A percentile compares a stretch with the other conserved stretches of the same genome.
Conservation (phyloP, 2,888 invertebrate species). For the Drosophila falleni region DNA sequence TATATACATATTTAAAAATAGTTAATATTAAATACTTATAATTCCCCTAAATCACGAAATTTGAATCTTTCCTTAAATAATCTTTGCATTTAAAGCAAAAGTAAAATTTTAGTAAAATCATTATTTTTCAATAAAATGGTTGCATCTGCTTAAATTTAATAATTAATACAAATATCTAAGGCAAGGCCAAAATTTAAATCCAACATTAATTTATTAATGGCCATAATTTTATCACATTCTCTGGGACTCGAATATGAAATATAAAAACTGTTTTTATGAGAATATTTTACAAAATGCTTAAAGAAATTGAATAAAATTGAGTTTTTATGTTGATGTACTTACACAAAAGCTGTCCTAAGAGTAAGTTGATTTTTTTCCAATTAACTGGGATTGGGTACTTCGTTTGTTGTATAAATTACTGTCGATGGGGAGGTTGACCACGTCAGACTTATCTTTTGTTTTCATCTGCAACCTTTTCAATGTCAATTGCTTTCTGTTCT, state of each 20-base stretch:
- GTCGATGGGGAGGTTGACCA: constrained; percentile 23
- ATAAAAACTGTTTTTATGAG: neutral
- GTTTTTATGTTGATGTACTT: constrained; percentile 3
- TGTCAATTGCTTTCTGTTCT: constrained; percentile 62
- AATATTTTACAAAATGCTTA: neutral
- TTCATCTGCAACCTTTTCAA: constrained; percentile 59
- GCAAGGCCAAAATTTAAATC: neutral
- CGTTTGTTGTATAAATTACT: constrained; percentile 63
- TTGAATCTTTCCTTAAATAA: neutral
- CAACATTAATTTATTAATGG: neutral
- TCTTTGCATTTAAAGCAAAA: too few species aligned
- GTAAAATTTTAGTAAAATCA: neutral
- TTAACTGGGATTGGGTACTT: constrained; percentile 38
- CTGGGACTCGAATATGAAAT: neutral
- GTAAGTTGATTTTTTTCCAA: constrained; percentile 39
- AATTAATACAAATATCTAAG: too few species aligned
- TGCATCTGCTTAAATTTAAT: neutral
- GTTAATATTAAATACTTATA: too few species aligned
- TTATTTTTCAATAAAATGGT: neutral
- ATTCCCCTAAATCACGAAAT: neutral
- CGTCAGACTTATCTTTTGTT: constrained; percentile 45
- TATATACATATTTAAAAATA: too few species aligned
- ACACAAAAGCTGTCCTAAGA: neutral
- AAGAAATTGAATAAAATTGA: neutral
- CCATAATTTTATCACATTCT: neutral